Conservation (phyloP, 2,888 invertebrate species). For the Nephrotoma guestfalica region DNA sequence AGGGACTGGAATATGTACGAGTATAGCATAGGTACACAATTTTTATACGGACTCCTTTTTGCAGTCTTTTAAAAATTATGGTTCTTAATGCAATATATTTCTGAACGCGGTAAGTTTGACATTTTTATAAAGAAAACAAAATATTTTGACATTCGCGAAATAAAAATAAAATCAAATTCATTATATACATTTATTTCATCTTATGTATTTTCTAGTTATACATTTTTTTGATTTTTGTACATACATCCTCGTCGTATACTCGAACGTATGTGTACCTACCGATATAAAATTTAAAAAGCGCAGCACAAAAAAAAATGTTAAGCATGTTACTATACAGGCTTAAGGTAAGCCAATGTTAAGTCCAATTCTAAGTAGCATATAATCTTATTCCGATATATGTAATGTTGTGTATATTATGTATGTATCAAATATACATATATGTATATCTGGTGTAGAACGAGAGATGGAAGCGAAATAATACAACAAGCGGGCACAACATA, state of each 20-base stretch:
- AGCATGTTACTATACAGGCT: not conserved
- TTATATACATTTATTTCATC: not conserved
- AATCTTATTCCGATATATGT: not conserved
- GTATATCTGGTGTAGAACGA: not conserved
- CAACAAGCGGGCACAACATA: not conserved
- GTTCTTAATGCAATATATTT: not conserved
- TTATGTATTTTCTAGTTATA: not conserved
- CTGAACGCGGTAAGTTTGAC: not conserved
- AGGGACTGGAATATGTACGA: too few relatives aligned
- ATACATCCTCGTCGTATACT: not conserved
- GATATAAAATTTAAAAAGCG: not conserved
- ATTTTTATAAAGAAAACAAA: not conserved
- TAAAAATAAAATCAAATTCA: not conserved
- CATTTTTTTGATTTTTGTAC: not conserved
- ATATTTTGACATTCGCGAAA: not conserved
- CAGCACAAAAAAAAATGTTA: not conserved
- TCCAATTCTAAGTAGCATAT: not conserved
- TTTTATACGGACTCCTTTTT: not conserved
- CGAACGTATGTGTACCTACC: not conserved
- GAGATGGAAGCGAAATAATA: not conserved
- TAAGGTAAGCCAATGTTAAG: not conserved
- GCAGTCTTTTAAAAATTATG: not conserved
- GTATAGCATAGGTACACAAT: not conserved
- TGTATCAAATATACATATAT: not conserved
- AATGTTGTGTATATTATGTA: not conserved